A percentile compares a stretch with the other conserved stretches of the same genome.
These are phyloP conservation scores for Euphydryas editha DNA, from an alignment of 2,888 invertebrate genomes.

Conservation along the genomic window DNA sequence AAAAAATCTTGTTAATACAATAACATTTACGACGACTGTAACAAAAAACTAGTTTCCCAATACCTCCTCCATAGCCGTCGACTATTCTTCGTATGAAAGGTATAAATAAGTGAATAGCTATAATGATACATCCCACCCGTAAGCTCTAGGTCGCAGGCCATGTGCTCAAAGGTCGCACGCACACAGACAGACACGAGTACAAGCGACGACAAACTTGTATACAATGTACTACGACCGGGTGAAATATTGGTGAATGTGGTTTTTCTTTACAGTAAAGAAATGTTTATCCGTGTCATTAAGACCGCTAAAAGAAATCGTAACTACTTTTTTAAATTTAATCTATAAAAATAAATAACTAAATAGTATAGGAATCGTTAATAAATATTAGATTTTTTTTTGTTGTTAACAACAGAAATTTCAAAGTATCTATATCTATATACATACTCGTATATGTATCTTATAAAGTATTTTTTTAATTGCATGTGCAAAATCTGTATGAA, in stretches of 20 bases:
- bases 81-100: constrained; percentile 16
- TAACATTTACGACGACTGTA: background rate
- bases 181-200: constrained; percentile 51
- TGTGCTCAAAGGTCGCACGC: constrained; percentile 62
- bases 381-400: too few species aligned
- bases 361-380: too few species aligned
- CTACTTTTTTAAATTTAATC: background rate
- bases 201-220: constrained; percentile 31
- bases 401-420: too few species aligned
- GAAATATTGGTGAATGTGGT: background rate
- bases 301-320: too few species aligned
- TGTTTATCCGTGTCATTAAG: too few species aligned
- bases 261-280: too few species aligned
- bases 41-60: background rate
- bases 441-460: too few species aligned
- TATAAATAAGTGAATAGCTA: constrained; percentile 47
- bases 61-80: constrained; percentile 29
- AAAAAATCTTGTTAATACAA: background rate
- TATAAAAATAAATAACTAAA: background rate
- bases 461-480: too few species aligned
- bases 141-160: constrained; percentile 65
- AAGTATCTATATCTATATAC: too few species aligned
- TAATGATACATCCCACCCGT: constrained; percentile 61
- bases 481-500: too few species aligned
- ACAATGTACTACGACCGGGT: background rate